These are phyloP conservation scores for Latrodectus geometricus DNA, from an alignment of 1,140 invertebrate genomes.

Conservation along the genomic window DNA sequence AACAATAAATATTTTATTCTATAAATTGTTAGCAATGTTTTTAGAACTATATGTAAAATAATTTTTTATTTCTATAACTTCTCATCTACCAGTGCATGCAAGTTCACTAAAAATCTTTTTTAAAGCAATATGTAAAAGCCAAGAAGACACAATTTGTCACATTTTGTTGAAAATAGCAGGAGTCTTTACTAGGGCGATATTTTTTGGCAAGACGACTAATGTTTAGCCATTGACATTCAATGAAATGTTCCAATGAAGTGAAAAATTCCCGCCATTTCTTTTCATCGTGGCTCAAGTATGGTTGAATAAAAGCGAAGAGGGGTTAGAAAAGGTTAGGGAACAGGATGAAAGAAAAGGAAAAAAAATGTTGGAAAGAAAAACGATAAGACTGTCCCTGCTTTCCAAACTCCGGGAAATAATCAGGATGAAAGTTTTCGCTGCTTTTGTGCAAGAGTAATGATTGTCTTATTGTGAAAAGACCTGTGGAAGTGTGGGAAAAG, in stretches of 20 bases:
- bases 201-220: background rate
- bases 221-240: slow-evolving; percentile 19
- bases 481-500: slow-evolving; percentile 2
- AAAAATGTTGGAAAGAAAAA: background rate
- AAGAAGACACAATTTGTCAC: too few species aligned
- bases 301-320: slow-evolving; percentile 30
- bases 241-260: slow-evolving; percentile 3
- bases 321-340: slow-evolving; percentile 9
- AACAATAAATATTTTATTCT: too few species aligned
- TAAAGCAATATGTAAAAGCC: too few species aligned
- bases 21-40: too few species aligned
- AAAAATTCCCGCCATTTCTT: slow-evolving; percentile 26
- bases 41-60: too few species aligned
- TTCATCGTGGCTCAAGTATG: background rate
- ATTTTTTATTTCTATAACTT: too few species aligned
- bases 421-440: slow-evolving; percentile 46
- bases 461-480: slow-evolving; percentile 35
- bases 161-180: too few species aligned
- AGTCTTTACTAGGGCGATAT: background rate
- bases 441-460: slow-evolving; percentile 42
- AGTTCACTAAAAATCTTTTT: too few species aligned
- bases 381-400: slow-evolving; percentile 22
- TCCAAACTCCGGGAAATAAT: slow-evolving; percentile 45
- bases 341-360: background rate
- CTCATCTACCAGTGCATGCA: too few species aligned